Base-by-base conservation (phyloP, 2,888 invertebrate species). In the Sinhomidia bicolor region DNA sequence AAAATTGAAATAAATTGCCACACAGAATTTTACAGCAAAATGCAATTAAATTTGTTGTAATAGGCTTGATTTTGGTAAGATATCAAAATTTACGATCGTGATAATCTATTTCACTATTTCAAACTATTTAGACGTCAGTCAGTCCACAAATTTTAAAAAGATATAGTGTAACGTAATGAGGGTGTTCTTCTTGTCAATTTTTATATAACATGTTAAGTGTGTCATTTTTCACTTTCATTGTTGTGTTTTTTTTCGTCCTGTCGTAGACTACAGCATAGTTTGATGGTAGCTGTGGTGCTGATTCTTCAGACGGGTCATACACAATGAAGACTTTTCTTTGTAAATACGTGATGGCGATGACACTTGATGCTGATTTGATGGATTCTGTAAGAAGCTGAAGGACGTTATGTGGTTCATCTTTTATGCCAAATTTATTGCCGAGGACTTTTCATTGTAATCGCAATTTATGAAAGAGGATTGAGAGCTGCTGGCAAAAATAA, bases 201-300 rank as follows among this genome's bases (percentile, higher is more conserved):
- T 81, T 81, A 65, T n/a, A 65, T 29, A 65, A 32, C 29, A 36
- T 32, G 2, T 2, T 32, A 65, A 29, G 65, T 65, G 65, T 62
- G 62, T 47, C 62, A 65, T 81, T 65, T 81, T 81, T 62, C 81
- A 81, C 62, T 81, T 81, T 81, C 47, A 65, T 44, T 44, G 65
- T 81, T 32, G 65, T 29, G 57, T 20, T 57, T 7, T 7, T 36
- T 7, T 36, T 36, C 36, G 36, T 10, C 36, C 1, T 47, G n/a
- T 47, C n/a, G 47, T 47, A 60, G 3, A 7, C 12, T 62, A 57
- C 9, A 62, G 29, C 14, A n/a, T n/a, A n/a, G n/a, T n/a, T n/a
- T n/a, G n/a, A n/a, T 36, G 7, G 36, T 5, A 36, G 7, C 10
- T 14, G 60, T 60, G 60, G 12, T 1, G 29, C 60, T 60, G 10